Percentiles rank a stretch among this genome's conserved stretches.
Evolutionary conservation across 1,140 invertebrate genomes (phyloP).

Genomic region (Drosophila varians): DNA sequence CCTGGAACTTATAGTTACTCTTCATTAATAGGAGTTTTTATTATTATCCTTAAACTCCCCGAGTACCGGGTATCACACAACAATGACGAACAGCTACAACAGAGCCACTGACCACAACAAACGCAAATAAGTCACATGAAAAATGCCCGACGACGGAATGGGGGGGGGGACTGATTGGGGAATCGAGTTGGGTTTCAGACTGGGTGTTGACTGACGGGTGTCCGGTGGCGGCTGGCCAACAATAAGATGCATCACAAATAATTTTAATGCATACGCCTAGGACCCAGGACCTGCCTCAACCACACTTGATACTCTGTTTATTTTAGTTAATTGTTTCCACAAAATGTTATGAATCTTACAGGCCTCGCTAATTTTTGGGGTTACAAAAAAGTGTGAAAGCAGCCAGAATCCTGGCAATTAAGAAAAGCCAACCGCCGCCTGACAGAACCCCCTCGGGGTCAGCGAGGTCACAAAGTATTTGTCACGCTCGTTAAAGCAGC

Average conservation of each 20-base stretch:
- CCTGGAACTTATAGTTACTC: background rate
- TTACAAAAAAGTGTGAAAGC: background rate
- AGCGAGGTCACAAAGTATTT: conserved; percentile 18
- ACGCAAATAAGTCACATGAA: conserved; percentile 60
- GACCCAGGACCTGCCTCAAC: background rate
- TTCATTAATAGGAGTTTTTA: background rate
- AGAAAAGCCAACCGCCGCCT: background rate
- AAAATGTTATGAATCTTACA: no score
- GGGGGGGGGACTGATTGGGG: background rate
- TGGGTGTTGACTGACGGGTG: conserved; percentile 37
- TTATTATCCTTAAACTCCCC: background rate
- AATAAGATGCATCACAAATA: conserved; percentile 64
- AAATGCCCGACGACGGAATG: conserved; percentile 33
- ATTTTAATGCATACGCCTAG: conserved; percentile 59
- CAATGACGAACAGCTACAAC: background rate
- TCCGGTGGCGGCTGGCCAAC: conserved; percentile 42
- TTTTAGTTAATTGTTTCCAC: background rate
- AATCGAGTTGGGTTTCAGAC: background rate
- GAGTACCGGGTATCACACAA: background rate
- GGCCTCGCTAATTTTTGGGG: no score
- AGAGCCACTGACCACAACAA: conserved; percentile 55
- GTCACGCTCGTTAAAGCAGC: conserved; percentile 44
- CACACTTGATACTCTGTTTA: background rate
- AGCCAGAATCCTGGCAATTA: conserved; percentile 8
- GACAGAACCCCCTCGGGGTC: background rate